Percentiles rank a stretch among this genome's conserved stretches.
Conservation (phyloP, 2,888 invertebrate species). For the Stratiomys singularior region DNA sequence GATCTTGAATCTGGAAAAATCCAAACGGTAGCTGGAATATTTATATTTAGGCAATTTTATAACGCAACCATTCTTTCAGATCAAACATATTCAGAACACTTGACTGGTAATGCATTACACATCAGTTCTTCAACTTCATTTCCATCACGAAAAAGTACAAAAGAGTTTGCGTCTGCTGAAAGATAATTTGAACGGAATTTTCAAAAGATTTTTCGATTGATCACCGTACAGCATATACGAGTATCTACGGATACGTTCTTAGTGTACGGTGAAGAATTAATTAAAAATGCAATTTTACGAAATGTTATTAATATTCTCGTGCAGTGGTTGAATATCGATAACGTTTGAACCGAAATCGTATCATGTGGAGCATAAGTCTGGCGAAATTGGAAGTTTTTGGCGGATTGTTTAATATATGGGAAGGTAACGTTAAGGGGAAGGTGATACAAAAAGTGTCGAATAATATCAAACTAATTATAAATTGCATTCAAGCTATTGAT, state of each 20-base stretch:
- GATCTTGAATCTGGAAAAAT: background rate
- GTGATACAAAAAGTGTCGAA: background rate
- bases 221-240: background rate
- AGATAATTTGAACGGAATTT: conserved; percentile 45
- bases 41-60: conserved; percentile 19
- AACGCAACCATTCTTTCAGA: conserved; percentile 1
- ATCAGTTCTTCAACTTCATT: background rate
- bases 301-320: conserved; percentile 53
- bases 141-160: background rate
- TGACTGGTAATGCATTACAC: background rate
- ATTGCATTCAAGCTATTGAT: conserved; percentile 31
- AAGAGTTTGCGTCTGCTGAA: conserved; percentile 4
- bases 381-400: background rate
- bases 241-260: too few relatives aligned
- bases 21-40: conserved; percentile 19
- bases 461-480: conserved; percentile 45
- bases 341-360: conserved; percentile 52
- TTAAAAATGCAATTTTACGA: conserved; percentile 55
- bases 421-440: background rate
- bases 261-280: conserved; percentile 48
- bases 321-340: conserved; percentile 53
- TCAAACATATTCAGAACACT: background rate
- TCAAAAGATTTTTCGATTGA: conserved; percentile 42
- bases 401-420: too few relatives aligned
- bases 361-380: conserved; percentile 5